phyloP scores from a whole-genome alignment of 2,888 invertebrate species.

The Cheilosia vernalis region DNA sequence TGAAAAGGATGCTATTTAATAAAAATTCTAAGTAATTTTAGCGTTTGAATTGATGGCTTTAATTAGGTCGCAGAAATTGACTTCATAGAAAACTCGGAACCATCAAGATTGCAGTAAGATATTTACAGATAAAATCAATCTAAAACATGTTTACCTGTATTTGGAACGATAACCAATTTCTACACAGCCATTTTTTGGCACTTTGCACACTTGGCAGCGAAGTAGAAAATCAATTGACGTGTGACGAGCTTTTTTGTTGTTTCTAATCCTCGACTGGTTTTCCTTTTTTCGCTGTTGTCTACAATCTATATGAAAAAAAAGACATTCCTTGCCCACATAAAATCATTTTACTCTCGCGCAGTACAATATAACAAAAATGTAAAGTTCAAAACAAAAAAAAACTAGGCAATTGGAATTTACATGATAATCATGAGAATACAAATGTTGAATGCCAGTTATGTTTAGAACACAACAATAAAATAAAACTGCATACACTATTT shows the following conservation, averaged over 20 bases:
- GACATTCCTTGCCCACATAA: not conserved
- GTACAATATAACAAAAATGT: constrained; percentile 31
- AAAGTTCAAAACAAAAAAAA: constrained; percentile 5
- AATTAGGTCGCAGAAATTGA: not conserved
- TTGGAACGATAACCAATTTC: too few species aligned
- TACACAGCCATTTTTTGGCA: too few species aligned
- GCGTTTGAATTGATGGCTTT: constrained; percentile 14
- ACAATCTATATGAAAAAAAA: too few species aligned
- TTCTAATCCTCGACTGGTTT: too few species aligned
- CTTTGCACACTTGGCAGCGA: too few species aligned
- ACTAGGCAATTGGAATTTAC: not conserved
- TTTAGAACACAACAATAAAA: not conserved
- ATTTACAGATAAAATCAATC: too few species aligned
- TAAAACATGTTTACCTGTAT: too few species aligned
- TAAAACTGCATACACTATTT: constrained; percentile 6
- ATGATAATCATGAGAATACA: not conserved
- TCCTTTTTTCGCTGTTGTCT: too few species aligned
- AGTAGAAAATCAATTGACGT: too few species aligned
- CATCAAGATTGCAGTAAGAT: too few species aligned
- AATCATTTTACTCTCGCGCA: constrained; percentile 24
- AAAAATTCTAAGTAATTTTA: constrained; percentile 42
- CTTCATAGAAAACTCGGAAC: too few species aligned
- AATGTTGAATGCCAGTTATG: not conserved
- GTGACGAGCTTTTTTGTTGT: too few species aligned
- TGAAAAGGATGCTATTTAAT: constrained; percentile 59